Percentiles rank a stretch among this genome's conserved stretches.
These are phyloP conservation scores for Ochotona curzoniae DNA, from an alignment of 2,113 vertebrate species.

Conservation along the genomic window DNA sequence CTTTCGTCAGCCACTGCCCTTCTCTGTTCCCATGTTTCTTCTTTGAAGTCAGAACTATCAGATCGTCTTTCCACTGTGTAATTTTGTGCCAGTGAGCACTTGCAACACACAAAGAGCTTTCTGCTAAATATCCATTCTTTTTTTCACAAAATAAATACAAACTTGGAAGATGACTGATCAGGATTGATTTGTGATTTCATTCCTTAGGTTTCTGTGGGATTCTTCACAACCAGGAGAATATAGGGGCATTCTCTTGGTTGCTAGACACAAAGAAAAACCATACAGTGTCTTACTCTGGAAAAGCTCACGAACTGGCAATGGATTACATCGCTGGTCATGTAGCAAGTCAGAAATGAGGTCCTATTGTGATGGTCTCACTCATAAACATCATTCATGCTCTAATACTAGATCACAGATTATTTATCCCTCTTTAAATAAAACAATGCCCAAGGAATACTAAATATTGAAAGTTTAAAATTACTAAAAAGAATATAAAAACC, in stretches of 20 bases:
- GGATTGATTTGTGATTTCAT: slow-evolving; percentile 10
- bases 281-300: neutral
- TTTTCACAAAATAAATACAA: neutral
- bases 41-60: neutral
- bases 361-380: neutral
- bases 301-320: neutral
- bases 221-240: neutral
- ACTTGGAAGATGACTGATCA: neutral
- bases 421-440: neutral
- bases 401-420: neutral
- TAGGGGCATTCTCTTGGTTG: neutral
- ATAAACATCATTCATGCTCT: neutral
- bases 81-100: neutral
- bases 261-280: neutral
- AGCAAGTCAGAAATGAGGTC: neutral
- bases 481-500: neutral
- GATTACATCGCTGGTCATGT: neutral
- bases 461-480: neutral
- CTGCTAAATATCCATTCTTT: neutral
- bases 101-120: neutral
- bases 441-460: neutral
- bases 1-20: neutral
- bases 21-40: neutral
- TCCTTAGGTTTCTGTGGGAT: neutral
- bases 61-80: neutral